A percentile compares a stretch with the other conserved stretches of the same genome.
Conservation (phyloP, 2,888 invertebrate species). For the Dicranocentrus wangi region DNA sequence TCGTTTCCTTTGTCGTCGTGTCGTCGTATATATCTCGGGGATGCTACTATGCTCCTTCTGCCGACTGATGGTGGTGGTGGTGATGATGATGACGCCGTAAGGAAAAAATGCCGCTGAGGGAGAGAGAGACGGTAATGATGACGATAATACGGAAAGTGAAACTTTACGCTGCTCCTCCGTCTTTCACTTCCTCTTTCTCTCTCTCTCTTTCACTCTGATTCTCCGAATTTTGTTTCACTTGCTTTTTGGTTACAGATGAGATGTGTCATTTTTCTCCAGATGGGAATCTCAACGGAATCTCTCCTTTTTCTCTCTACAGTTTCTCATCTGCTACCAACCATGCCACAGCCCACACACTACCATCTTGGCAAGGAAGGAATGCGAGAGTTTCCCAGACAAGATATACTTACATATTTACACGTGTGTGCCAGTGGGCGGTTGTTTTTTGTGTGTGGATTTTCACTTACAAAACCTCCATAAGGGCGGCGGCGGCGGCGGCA, state of each 20-base stretch:
- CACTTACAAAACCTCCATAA: neutral
- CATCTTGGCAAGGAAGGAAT: too few relatives aligned
- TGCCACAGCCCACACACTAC: neutral
- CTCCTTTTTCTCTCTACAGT: neutral
- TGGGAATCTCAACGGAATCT: slow-evolving; percentile 12
- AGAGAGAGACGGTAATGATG: neutral
- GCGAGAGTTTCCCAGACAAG: too few relatives aligned
- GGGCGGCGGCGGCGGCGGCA: too few relatives aligned
- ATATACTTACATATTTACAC: too few relatives aligned
- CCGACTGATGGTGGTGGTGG: neutral
- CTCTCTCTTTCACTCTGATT: neutral
- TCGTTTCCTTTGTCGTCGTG: neutral
- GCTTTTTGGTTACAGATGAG: slow-evolving; percentile 12
- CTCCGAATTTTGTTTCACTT: neutral
- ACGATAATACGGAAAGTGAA: slow-evolving; percentile 10
- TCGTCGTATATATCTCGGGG: neutral
- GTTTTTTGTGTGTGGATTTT: neutral
- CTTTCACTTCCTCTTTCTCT: slow-evolving; percentile 10
- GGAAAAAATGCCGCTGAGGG: neutral
- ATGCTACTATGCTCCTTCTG: neutral
- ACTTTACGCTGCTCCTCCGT: neutral
- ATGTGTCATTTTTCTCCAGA: slow-evolving; percentile 35
- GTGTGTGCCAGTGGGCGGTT: slow-evolving; percentile 14
- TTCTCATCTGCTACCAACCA: slow-evolving; percentile 7
- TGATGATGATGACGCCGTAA: slow-evolving; percentile 1